Conservation (phyloP, 2,113 vertebrate species). For the Anguilla rostrata region DNA sequence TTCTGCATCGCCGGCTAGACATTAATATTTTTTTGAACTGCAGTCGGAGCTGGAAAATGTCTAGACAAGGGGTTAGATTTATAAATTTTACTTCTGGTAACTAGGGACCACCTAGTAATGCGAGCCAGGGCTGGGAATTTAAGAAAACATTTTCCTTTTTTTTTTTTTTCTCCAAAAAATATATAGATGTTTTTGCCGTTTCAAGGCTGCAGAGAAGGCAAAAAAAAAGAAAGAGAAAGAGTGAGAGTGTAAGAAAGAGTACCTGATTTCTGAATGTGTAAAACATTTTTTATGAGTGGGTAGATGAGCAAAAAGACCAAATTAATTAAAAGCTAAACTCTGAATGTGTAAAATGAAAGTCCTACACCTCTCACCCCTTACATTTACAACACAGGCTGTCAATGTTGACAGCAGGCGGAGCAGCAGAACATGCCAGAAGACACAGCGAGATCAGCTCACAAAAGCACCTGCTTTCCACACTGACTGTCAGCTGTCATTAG, state of each 20-base stretch:
- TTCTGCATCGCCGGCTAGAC: constrained; percentile 81
- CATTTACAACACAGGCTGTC: neutral
- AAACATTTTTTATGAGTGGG: constrained; percentile 17
- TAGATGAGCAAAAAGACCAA: constrained; percentile 8
- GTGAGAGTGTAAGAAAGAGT: constrained; percentile 15
- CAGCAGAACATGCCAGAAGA: neutral
- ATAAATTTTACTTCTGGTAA: constrained; percentile 91
- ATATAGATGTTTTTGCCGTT: constrained; percentile 77
- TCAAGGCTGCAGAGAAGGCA: constrained; percentile 50
- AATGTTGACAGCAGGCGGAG: neutral
- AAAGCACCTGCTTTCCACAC: neutral
- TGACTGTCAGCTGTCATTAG: neutral
- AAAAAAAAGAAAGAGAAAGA: constrained; percentile 16
- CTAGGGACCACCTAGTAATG: constrained; percentile 85
- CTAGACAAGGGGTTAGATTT: constrained; percentile 91
- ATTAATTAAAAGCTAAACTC: constrained; percentile 3
- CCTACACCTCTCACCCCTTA: neutral
- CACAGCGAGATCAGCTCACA: neutral
- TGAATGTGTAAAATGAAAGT: neutral
- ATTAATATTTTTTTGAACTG: constrained; percentile 81
- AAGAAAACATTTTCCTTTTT: constrained; percentile 66
- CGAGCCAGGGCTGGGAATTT: constrained; percentile 83
- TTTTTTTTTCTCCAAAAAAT: constrained; percentile 34
- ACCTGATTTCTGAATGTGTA: constrained; percentile 16
- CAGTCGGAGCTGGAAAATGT: constrained; percentile 87